Base-by-base conservation (phyloP, 2,888 invertebrate genomes). In the Diplolepis rosae region DNA sequence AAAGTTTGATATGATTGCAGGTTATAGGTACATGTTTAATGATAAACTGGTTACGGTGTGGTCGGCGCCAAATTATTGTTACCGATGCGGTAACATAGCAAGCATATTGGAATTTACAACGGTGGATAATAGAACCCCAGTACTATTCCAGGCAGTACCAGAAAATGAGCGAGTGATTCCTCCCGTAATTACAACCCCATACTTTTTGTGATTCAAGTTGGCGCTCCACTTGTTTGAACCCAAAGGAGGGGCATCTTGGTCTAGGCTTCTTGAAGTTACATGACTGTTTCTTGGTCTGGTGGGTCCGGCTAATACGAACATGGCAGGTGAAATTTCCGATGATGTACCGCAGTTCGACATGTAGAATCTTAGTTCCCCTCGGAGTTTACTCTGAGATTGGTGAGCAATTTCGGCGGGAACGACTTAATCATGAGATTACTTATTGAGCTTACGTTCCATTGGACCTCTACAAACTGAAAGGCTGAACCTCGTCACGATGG, bases 41-140 rank as follows among this genome's bases (percentile, higher is more conserved):
- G 95, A 98, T 83, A 95, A 96, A 88, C 90, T 99, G 82, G 98
- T 99, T 39, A 99, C 99, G 0, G 97, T 99, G 1, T 99, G 99
- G 98, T 98, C 99, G 15, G 99, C 99, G 4, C 99, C 99, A 4
- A 99, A 99, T 90, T 99, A 99, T 90, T 99, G 99, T 90, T 99
- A 99, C 89, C 94, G 99, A 28, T 99, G 99, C 88, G 99, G 99
- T 56, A 99, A 99, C 89, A 94, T 98, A 69, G 99, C 99, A 4
- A 97, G 99, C 66, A 98, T 99, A 83, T 91, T 99, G 86, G 95
- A 95, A 88, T 97, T 99, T 88, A 92, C 93, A 73, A 93, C 94
- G 74, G 93, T 94, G 6, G 94, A 95, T 79, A 93, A 94, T 79
- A 93, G 94, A 86, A 92, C 92, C 80, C 92, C 95, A 22, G 96